Evolutionary conservation across 2,113 vertebrate species (phyloP).

Genomic region (Argyrosomus japonicus): DNA sequence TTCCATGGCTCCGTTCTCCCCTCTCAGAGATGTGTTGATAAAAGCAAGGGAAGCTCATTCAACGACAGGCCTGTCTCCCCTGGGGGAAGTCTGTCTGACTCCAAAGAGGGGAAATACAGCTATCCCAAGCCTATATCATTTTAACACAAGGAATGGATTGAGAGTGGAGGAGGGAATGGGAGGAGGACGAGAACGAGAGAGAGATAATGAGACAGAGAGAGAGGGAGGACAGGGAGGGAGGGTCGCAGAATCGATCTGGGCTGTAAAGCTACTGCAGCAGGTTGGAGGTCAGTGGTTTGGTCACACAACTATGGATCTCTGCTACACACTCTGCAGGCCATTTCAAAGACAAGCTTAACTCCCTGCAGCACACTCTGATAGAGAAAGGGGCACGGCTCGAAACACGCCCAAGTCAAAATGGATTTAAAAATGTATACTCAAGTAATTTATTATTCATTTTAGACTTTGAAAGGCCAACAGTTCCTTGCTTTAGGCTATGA

Average conservation of each 20-base stretch:
- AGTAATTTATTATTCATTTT: slow-evolving; percentile 45
- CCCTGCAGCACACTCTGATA: slow-evolving; percentile 26
- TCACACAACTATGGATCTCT: slow-evolving; percentile 62
- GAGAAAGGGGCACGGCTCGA: slow-evolving; percentile 30
- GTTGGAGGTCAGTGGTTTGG: slow-evolving; percentile 70
- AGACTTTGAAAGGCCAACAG: slow-evolving; percentile 15
- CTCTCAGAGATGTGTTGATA: slow-evolving; percentile 65
- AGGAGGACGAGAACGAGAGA: slow-evolving; percentile 22
- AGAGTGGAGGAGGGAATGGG: slow-evolving; percentile 13
- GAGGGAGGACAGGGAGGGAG: slow-evolving; percentile 14
- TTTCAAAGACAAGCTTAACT: slow-evolving; percentile 34
- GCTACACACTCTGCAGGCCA: slow-evolving; percentile 47
- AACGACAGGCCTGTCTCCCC: slow-evolving; percentile 46
- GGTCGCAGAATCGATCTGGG: slow-evolving; percentile 58
- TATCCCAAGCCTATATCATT: slow-evolving; percentile 54
- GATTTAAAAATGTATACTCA: slow-evolving; percentile 38
- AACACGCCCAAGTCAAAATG: slow-evolving; percentile 35
- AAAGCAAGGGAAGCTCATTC: slow-evolving; percentile 63
- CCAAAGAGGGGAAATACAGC: slow-evolving; percentile 53
- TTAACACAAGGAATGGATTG: slow-evolving; percentile 50
- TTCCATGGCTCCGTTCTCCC: slow-evolving; percentile 3
- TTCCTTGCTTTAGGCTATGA: not conserved
- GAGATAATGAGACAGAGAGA: slow-evolving; percentile 60
- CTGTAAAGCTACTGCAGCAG: slow-evolving; percentile 66
- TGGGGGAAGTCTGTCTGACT: slow-evolving; percentile 48